A percentile compares a stretch with the other conserved stretches of the same genome.
Conservation (phyloP, 2,888 invertebrate species). For the Hanleya hanleyi region DNA sequence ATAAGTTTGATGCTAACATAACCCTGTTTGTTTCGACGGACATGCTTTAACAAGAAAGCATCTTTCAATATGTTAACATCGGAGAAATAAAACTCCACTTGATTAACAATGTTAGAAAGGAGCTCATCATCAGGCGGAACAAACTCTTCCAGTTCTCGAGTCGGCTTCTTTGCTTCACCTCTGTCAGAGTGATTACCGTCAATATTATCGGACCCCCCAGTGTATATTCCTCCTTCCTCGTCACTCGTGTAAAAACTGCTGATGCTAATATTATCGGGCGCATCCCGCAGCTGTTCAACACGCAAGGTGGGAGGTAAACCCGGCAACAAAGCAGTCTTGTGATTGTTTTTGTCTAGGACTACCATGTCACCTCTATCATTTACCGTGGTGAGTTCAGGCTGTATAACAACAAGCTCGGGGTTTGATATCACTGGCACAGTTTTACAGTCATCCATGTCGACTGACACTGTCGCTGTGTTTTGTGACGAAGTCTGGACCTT, state of each 20-base stretch:
- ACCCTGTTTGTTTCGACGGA: slow-evolving; percentile 94
- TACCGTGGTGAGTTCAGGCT: too few relatives aligned
- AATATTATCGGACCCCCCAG: not conserved
- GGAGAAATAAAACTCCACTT: slow-evolving; percentile 95
- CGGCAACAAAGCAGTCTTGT: too few relatives aligned
- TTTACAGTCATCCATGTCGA: too few relatives aligned
- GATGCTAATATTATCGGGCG: not conserved
- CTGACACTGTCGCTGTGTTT: too few relatives aligned
- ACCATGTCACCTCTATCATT: too few relatives aligned
- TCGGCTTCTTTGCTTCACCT: not conserved
- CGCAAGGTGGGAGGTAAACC: not conserved
- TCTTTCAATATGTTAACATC: slow-evolving; percentile 96
- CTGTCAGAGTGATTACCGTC: slow-evolving; percentile 3
- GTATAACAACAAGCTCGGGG: too few relatives aligned
- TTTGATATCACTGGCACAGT: too few relatives aligned
- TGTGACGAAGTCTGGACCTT: too few relatives aligned
- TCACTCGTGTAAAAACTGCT: not conserved
- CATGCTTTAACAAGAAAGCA: slow-evolving; percentile 95
- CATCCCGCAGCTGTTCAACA: not conserved
- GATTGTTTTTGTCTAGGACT: too few relatives aligned
- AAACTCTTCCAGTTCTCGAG: slow-evolving; percentile 44
- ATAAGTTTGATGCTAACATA: slow-evolving; percentile 95
- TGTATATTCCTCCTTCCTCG: not conserved
- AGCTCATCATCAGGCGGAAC: slow-evolving; percentile 66
- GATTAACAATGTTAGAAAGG: slow-evolving; percentile 63